phyloP scores from a whole-genome alignment of 2,888 invertebrate genomes.

The Eurois occulta region DNA sequence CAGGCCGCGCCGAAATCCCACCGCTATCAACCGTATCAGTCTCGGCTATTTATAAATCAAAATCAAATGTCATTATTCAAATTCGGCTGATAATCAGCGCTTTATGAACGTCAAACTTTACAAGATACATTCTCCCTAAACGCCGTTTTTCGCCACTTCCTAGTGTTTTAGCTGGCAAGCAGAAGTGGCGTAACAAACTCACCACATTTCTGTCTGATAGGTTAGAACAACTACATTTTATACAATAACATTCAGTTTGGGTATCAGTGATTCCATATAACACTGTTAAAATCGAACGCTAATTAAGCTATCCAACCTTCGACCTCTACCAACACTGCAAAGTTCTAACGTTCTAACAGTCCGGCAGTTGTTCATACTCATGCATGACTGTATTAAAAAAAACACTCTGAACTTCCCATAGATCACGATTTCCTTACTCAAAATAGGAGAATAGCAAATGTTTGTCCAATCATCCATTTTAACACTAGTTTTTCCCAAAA shows the following conservation, averaged over 20 bases:
- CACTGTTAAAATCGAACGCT: neutral
- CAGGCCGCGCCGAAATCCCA: constrained; percentile 56
- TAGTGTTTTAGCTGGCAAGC: neutral
- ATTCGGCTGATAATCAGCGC: neutral
- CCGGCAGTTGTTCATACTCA: too few species aligned
- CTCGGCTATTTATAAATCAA: constrained; percentile 54
- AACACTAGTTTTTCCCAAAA: too few species aligned
- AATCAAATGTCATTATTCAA: neutral
- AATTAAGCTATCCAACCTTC: too few species aligned
- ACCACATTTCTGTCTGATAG: neutral
- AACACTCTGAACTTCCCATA: too few species aligned
- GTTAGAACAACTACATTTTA: neutral
- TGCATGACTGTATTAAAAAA: too few species aligned
- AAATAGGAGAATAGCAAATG: too few species aligned
- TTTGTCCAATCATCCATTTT: too few species aligned
- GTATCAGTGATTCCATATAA: constrained; percentile 35
- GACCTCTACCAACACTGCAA: too few species aligned
- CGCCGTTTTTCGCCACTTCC: neutral
- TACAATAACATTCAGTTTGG: constrained; percentile 61
- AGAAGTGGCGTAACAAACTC: neutral
- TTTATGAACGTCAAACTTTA: neutral
- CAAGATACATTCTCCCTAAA: neutral
- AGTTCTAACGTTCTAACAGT: too few species aligned
- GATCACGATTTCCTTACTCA: too few species aligned
- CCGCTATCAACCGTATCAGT: constrained; percentile 61